Evolutionary conservation across 2,113 vertebrate genomes (phyloP), one percentile per base, ranked within the genome.

Genomic region (Lepus americanus): DNA sequence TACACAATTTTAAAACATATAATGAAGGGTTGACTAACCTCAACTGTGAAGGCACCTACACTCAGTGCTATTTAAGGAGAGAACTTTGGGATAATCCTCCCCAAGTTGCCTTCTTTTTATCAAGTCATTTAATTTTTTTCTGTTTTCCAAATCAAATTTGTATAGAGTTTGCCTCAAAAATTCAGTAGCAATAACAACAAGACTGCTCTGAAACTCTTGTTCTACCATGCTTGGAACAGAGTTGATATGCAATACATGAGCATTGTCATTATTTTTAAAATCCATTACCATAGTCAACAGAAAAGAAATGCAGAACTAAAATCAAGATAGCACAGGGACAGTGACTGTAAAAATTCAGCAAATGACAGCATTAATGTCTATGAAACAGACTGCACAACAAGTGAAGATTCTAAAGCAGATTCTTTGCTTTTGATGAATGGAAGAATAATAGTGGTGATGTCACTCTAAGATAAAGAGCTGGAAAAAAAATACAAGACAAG

Each of bases 91-190:
- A 59, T 14, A 31, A 64, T 51, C 11, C 77, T 73, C 94, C 22
- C n/a, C 17, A 86, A 77, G 17, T 72, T 89, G 90, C 25, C 67
- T 81, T 61, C 39, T 79, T 90, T 87, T 80, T 67, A 84, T 19
- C 39, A 72, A 91, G 11, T 72, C 64, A 74, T 76, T 92, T 90
- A 64, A 22, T 51, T 77, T 80, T 44, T 44, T 64, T 81, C 7
- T 55, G 66, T 44, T 92, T 89, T 23, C 78, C 85, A n/a, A 94
- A 73, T 93, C 66, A 89, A 85, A 94, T 73, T 70, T 49, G 0
- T 91, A 11, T 61, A 19, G 23, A 27, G 2, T 3, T 55, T 86
- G 5, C n/a, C 23, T 85, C 72, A 79, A 92, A 83, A 87, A 17
- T 51, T 64, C 69, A 49, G 9, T 78, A 36, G 70, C 63, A 44